Evolutionary conservation across 2,888 invertebrate genomes (phyloP).

Genomic region (Microplitis manilae): DNA sequence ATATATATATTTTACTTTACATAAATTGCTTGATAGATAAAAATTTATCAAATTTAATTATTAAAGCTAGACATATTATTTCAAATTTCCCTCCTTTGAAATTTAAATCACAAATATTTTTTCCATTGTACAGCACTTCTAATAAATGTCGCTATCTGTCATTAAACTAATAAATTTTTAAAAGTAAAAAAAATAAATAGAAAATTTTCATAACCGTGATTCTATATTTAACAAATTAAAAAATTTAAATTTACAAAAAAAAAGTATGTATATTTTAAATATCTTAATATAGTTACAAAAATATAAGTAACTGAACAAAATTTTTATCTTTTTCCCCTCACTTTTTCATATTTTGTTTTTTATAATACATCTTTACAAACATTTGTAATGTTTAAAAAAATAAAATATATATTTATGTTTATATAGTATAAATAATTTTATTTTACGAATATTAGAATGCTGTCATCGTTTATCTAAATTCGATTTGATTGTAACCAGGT

Average conservation of each 20-base stretch:
- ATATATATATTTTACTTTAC: no score
- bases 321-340: not conserved
- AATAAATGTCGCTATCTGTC: no score
- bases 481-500: not conserved
- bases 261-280: not conserved
- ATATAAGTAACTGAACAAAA: not conserved
- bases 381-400: not conserved
- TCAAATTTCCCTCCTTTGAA: no score
- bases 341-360: not conserved
- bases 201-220: not conserved
- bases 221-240: not conserved
- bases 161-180: no score
- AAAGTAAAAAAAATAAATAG: not conserved
- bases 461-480: conserved; percentile 23
- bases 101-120: no score
- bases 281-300: not conserved
- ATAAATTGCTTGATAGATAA: no score
- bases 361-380: not conserved
- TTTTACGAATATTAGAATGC: not conserved
- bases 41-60: no score
- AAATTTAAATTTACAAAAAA: not conserved
- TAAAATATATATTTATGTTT: not conserved
- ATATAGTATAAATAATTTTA: not conserved
- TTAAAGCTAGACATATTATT: no score
- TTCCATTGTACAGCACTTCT: no score